A percentile compares a stretch with the other conserved stretches of the same genome.
Conservation (phyloP, 2,113 vertebrate genomes). For the human (Homo sapiens) region DNA sequence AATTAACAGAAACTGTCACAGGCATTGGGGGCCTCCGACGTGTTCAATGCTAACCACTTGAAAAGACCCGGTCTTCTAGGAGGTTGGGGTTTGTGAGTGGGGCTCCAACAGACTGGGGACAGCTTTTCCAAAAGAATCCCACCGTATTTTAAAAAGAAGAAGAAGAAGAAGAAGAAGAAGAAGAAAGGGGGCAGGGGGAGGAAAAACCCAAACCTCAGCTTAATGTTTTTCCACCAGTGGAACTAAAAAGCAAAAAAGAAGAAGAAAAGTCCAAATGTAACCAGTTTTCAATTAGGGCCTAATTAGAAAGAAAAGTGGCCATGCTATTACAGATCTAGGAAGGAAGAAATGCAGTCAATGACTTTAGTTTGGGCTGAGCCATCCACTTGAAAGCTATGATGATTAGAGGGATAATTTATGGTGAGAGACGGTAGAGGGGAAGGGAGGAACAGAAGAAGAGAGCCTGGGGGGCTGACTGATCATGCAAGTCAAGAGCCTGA, state of each 20-base stretch:
- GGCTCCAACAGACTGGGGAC: constrained; percentile 81
- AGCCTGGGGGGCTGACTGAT: neutral
- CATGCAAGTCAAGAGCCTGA: neutral
- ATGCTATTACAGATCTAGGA: constrained; percentile 79
- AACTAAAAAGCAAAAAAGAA: constrained; percentile 84
- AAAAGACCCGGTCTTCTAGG: constrained; percentile 86
- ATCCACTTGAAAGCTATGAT: constrained; percentile 78
- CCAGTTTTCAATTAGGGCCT: constrained; percentile 88
- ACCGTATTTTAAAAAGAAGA: constrained; percentile 81
- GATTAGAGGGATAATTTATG: constrained; percentile 71
- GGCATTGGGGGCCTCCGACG: constrained; percentile 87
- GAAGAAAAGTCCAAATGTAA: constrained; percentile 84
- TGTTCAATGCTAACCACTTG: constrained; percentile 89
- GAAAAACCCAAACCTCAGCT: constrained; percentile 87
- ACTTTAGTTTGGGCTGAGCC: constrained; percentile 58
- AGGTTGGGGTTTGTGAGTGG: constrained; percentile 83
- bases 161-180: neutral
- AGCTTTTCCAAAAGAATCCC: constrained; percentile 88
- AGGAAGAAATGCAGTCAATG: constrained; percentile 58
- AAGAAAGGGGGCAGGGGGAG: neutral
- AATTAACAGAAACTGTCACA: constrained; percentile 92
- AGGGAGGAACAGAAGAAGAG: neutral
- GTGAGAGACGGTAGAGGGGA: neutral
- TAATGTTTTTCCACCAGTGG: constrained; percentile 88
- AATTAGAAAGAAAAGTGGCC: constrained; percentile 88